A percentile compares a stretch with the other conserved stretches of the same genome.
phyloP scores from a whole-genome alignment of 2,888 invertebrate genomes.

The Nymphalis urticae region DNA sequence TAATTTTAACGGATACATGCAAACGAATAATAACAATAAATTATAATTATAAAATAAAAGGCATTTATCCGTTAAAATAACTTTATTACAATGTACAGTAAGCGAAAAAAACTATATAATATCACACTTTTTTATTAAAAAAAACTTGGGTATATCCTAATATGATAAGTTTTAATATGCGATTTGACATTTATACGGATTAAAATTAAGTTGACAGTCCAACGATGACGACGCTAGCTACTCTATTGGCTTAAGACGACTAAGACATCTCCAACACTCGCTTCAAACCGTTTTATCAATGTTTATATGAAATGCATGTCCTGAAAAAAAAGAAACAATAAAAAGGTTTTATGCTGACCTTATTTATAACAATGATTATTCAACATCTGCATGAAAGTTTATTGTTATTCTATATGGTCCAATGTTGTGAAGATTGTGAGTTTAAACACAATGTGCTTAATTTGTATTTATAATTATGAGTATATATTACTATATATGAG shows the following conservation, averaged over 20 bases:
- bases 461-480: too few relatives aligned
- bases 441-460: too few relatives aligned
- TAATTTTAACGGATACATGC: constrained; percentile 26
- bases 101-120: constrained; percentile 27
- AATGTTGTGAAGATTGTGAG: too few relatives aligned
- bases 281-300: constrained; percentile 15
- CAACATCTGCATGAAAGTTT: too few relatives aligned
- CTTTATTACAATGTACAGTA: constrained; percentile 29
- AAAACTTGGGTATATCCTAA: constrained; percentile 10
- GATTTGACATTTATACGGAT: constrained; percentile 13
- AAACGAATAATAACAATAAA: constrained; percentile 9
- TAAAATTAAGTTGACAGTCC: constrained; percentile 9
- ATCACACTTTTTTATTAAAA: constrained; percentile 31
- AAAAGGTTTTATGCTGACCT: neutral
- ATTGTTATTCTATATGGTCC: too few relatives aligned
- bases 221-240: constrained; percentile 57
- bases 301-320: constrained; percentile 23
- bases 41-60: constrained; percentile 10
- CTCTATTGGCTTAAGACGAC: constrained; percentile 68
- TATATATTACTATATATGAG: too few relatives aligned
- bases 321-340: constrained; percentile 24
- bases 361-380: too few relatives aligned
- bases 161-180: constrained; percentile 17
- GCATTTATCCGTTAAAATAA: constrained; percentile 33
- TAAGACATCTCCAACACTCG: constrained; percentile 36